These are phyloP conservation scores for Synergus japonicus DNA, from an alignment of 2,888 invertebrate genomes.

Conservation along the genomic window DNA sequence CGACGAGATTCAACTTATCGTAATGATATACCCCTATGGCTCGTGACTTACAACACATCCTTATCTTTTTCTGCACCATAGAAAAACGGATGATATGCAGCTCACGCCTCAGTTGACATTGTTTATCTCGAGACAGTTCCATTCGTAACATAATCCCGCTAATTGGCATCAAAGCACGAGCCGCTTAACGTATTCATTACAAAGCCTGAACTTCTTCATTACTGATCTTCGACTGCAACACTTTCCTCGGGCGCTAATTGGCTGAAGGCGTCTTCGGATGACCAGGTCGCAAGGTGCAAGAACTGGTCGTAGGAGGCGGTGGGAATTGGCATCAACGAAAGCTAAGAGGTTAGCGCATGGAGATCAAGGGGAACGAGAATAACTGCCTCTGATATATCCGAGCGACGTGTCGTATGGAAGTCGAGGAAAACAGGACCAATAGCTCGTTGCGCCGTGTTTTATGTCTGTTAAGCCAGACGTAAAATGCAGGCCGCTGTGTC, in stretches of 20 bases:
- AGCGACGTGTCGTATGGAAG: conserved; percentile 12
- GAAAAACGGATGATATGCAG: neutral
- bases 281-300: neutral
- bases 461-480: conserved; percentile 55
- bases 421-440: conserved; percentile 52
- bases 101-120: conserved; percentile 4
- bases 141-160: neutral
- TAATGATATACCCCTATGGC: conserved; percentile 4
- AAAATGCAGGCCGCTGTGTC: conserved; percentile 50
- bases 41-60: neutral
- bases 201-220: conserved; percentile 8
- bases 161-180: neutral
- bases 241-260: neutral
- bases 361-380: conserved; percentile 8
- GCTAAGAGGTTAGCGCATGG: neutral
- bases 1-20: conserved; percentile 15
- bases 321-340: neutral
- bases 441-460: conserved; percentile 54
- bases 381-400: conserved; percentile 2
- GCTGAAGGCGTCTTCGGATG: neutral
- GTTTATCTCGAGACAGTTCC: neutral
- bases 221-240: neutral
- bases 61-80: neutral
- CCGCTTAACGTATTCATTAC: conserved; percentile 2
- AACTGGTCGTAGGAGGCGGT: neutral